Conservation (phyloP, 2,888 invertebrate genomes). For the Atrina japonica region DNA sequence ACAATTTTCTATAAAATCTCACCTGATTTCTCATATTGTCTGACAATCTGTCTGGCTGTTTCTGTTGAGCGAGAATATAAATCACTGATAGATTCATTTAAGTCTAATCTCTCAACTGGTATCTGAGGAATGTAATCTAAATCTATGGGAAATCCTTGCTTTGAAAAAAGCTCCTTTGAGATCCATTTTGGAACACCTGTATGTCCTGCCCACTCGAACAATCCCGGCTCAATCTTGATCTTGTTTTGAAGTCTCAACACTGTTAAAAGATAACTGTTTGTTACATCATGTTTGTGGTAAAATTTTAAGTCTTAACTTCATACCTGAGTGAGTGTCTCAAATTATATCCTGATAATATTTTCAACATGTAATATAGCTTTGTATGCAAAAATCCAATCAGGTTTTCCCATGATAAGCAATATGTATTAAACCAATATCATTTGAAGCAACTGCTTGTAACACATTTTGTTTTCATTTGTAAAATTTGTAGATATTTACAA, state of each 20-base stretch:
- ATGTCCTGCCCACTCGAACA: conserved; percentile 93
- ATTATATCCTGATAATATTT: no score
- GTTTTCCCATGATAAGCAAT: no score
- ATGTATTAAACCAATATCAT: no score
- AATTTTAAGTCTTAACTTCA: background rate
- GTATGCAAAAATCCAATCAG: no score
- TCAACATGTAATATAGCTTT: no score
- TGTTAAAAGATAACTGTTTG: conserved; percentile 35
- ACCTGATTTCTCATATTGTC: conserved; percentile 82
- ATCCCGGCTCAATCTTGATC: conserved; percentile 89
- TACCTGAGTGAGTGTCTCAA: no score
- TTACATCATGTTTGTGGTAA: background rate
- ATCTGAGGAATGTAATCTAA: conserved; percentile 85
- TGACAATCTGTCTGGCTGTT: conserved; percentile 84
- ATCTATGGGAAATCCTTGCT: conserved; percentile 90
- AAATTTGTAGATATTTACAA: no score
- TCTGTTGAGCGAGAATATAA: conserved; percentile 86
- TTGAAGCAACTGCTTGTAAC: no score
- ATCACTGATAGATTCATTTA: conserved; percentile 85
- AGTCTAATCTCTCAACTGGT: conserved; percentile 70
- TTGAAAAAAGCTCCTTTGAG: conserved; percentile 85
- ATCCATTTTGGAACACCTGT: conserved; percentile 74
- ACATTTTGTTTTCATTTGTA: no score
- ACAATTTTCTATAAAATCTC: conserved; percentile 24
- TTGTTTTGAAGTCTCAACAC: conserved; percentile 46